phyloP scores from a whole-genome alignment of 2,113 vertebrate species.

The Pimephales promelas region DNA sequence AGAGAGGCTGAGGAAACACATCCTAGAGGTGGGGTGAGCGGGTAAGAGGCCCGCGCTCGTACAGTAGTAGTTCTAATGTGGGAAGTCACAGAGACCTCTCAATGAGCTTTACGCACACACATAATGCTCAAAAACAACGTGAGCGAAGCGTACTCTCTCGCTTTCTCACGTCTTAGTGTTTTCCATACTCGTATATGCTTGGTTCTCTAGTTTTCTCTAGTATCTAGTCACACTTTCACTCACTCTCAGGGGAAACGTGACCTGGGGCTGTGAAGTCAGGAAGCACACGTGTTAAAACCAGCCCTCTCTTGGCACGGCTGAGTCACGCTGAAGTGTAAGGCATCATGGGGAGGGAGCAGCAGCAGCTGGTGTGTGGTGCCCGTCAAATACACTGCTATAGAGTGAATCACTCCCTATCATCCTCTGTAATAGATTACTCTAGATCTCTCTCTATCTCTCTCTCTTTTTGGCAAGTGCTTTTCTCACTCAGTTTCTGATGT shows the following conservation, averaged over 20 bases:
- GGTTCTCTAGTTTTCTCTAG: constrained; percentile 15
- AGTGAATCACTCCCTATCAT: constrained; percentile 52
- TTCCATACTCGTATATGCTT: not conserved
- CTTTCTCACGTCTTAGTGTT: not conserved
- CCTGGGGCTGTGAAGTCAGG: constrained; percentile 67
- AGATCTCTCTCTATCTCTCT: constrained; percentile 1
- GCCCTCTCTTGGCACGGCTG: constrained; percentile 59
- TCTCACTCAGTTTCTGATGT: not conserved
- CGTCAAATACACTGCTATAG: constrained; percentile 54
- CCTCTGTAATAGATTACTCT: constrained; percentile 48
- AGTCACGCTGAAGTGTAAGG: constrained; percentile 57
- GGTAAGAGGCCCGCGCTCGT: constrained; percentile 6
- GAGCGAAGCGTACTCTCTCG: not conserved
- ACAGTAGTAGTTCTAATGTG: constrained; percentile 22
- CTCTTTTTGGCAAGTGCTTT: not conserved
- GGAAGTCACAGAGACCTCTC: constrained; percentile 23
- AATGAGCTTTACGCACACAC: constrained; percentile 49
- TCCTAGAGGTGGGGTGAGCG: not conserved
- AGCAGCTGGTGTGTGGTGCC: constrained; percentile 71
- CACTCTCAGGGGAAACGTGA: constrained; percentile 62
- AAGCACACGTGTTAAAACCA: constrained; percentile 70
- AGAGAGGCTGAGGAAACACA: constrained; percentile 32
- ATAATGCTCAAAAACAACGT: constrained; percentile 8
- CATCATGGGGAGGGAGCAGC: constrained; percentile 42
- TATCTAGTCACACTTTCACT: constrained; percentile 5